Percentiles rank a stretch among this genome's conserved stretches.
phyloP scores from a whole-genome alignment of 2,113 vertebrate genomes.

The Diphyllodes magnificus region DNA sequence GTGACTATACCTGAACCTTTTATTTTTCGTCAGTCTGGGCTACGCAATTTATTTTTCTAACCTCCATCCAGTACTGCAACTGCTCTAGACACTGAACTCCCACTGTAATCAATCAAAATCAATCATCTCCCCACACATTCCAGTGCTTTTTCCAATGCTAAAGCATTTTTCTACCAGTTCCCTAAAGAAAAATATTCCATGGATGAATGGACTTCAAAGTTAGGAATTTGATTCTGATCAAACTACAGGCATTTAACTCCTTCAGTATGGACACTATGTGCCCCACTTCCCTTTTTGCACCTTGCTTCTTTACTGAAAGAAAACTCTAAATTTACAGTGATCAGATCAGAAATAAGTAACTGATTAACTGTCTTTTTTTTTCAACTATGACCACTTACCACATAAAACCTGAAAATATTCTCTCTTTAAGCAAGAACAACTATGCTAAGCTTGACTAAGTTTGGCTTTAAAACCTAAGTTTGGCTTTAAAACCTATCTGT shows the following conservation, averaged over 20 bases:
- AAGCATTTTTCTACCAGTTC: not conserved
- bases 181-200: not conserved
- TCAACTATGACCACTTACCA: not conserved
- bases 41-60: conserved; percentile 6
- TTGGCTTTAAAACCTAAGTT: not conserved
- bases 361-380: not conserved
- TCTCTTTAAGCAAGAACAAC: not conserved
- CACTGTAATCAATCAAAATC: not conserved
- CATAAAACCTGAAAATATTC: not conserved
- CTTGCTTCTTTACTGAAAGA: not conserved
- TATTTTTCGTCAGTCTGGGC: not conserved
- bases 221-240: not conserved
- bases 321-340: not conserved
- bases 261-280: not conserved
- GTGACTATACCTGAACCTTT: not conserved
- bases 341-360: not conserved
- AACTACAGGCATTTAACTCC: not conserved
- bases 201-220: not conserved
- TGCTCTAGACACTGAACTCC: not conserved
- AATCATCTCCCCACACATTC: not conserved
- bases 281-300: not conserved
- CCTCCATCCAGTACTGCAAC: not conserved
- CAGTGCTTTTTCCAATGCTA: not conserved
- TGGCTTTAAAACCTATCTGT: not conserved
- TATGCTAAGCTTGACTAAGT: not conserved